Evolutionary conservation across 2,888 invertebrate genomes (phyloP), one percentile per base, ranked within the genome.

Genomic region (Disparrhopalites patrizii): DNA sequence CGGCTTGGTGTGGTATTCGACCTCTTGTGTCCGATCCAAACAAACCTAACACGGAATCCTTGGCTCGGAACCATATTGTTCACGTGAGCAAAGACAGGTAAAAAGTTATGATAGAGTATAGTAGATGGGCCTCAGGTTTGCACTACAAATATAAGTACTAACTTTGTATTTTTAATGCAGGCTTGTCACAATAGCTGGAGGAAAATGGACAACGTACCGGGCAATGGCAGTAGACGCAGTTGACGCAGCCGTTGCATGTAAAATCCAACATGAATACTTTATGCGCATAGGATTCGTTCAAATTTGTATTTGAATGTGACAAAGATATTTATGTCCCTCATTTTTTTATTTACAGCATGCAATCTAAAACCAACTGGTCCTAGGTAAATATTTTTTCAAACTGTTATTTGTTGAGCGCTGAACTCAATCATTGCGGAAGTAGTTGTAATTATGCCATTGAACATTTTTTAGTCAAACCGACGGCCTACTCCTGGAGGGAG

Each of bases 191-290:
- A 96, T 99, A 78, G 99, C 99, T 56, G 99, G 98, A 69, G 99
- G 99, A 68, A 99, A 99, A 81, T 99, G 99, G 99, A 99, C 99
- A 43, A 99, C 99, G 0, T 99, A 97, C 81, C 83, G 99, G 70
- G 84, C 93, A 31, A 99, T 99, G 99, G 98, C 99, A 4, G 85
- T 91, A 70, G 97, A 99, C 80, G 92, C 99, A 0, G 85, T 99
- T 56, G 95, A 99, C 81, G 89, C 88, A 31, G 93, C 93, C 40
- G 86, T 99, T 62, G 83, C 86, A 79, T 86, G 88, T 88, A 70
- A 54, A n/a, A n/a, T n/a, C n/a, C n/a, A n/a, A n/a, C n/a, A n/a
- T n/a, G n/a, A n/a, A n/a, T n/a, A n/a, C n/a, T n/a, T n/a, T n/a
- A n/a, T n/a, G n/a, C n/a, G n/a, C n/a, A n/a, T n/a, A n/a, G n/a